Base-by-base conservation (phyloP, 2,113 vertebrate genomes). In the Heterotilapia buettikoferi region DNA sequence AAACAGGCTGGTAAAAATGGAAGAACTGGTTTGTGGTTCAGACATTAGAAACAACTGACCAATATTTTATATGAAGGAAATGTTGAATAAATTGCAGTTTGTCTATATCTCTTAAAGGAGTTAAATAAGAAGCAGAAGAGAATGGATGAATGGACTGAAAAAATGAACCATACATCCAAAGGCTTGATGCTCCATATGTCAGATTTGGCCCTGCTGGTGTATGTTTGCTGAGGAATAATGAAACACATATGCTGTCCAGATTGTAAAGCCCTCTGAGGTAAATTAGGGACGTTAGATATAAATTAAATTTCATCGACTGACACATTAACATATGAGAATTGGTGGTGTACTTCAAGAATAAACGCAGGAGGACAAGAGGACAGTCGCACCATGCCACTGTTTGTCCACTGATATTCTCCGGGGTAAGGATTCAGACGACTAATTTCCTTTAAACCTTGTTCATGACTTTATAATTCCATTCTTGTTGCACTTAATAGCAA, bases 391-490 rank as follows among this genome's bases (percentile, higher is more conserved):
- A 36, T 80, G 8, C 61, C 8, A 53, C 83, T 86, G 83, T 85
- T 91, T 82, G 52, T 80, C 50, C 33, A 66, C 21, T 59, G 47
- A 84, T 84, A 80, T 36, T 83, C 78, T 86, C 29, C 19, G 21
- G 31, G 83, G 56, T 54, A 13, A 47, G 57, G 63, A 88, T 88
- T 86, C 84, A 71, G 26, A 63, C 57, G 24, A 33, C 57, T 88
- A 56, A 84, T 84, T 90, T 84, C 26, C 68, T 59, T 84, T 47
- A 83, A 73, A 80, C n/a, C 78, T 83, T 89, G 47, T 90, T 91
- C 85, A 82, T 86, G 31, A 57, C 86, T 85, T 92, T 89, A 80
- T 59, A 91, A 93, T 94, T 92, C 80, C 84, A 89, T 86, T 93
- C 61, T 31, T 33, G 88, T 85, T 87, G 89, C 85, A 86, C 80